Evolutionary conservation across 2,113 vertebrate species (phyloP), one percentile per base, ranked within the genome.

Genomic region (Empidonax alnorum): DNA sequence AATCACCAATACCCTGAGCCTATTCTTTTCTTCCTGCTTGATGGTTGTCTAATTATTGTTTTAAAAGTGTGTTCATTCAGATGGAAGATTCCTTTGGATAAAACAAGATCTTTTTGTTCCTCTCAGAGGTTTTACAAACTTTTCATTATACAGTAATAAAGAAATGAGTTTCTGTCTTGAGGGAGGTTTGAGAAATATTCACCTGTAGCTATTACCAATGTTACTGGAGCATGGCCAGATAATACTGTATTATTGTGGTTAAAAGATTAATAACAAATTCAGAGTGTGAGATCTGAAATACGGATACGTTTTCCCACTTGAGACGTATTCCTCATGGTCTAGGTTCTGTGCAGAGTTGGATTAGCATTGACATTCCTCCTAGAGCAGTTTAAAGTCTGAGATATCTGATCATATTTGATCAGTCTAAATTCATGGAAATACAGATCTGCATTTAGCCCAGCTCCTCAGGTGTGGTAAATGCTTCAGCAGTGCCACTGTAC

Each of bases 1-100:
- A 89, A 90, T 17, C 8, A 62, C 5, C 2, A 2, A 14, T 67
- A 55, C 14, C 41, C 39, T 18, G 28, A 90, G 10, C 8, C 23
- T 76, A 10, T 86, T 72, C n/a, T 80, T 76, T 79, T 73, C 25
- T 35, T 77, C 18, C n/a, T 78, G 6, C 22, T 74, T 86, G 14
- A 77, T 41, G 55, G 52, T 67, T 50, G 68, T 28, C 35, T 94
- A 92, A 87, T 88, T 89, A 85, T 83, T 89, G 77, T 84, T 95
- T 93, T 85, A 74, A 75, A 95, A 90, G 10, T 71, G 23, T 85
- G 67, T 59, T 96, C 80, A 85, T 71, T 73, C 44, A 2, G 3
- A 93, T 79, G 46, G 80, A 95, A 87, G 56, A 89, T 58, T 78
- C 28, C 31, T 88, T 77, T 77, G 31, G 46, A 86, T 86, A 52